phyloP scores from a whole-genome alignment of 1,140 invertebrate genomes.

The Tetraneura akinire region DNA sequence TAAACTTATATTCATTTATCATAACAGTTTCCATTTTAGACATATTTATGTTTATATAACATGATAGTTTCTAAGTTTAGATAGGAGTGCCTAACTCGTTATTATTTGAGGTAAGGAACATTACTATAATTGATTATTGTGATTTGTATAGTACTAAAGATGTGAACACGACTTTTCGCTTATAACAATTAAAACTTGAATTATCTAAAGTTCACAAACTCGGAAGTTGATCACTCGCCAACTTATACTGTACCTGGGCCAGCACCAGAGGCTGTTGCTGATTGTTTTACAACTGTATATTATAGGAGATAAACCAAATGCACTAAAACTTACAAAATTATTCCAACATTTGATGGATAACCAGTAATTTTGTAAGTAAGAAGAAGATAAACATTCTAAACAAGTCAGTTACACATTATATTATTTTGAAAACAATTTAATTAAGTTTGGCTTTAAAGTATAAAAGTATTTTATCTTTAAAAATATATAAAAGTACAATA shows the following conservation, averaged over 20 bases:
- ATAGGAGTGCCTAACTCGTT: background rate
- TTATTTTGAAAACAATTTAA: background rate
- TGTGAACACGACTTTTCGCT: slow-evolving; percentile 40
- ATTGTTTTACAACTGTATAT: slow-evolving; percentile 36
- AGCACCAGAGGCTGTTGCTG: background rate
- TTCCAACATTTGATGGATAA: slow-evolving; percentile 14
- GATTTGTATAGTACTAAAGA: slow-evolving; percentile 23
- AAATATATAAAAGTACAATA: too few species aligned
- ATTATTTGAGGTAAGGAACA: background rate
- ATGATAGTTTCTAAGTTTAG: background rate
- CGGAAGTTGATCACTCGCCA: slow-evolving; percentile 36
- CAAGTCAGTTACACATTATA: background rate
- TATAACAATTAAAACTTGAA: slow-evolving; percentile 50
- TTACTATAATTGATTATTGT: slow-evolving; percentile 41
- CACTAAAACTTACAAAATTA: slow-evolving; percentile 16
- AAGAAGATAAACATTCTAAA: background rate
- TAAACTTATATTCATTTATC: background rate
- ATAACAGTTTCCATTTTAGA: background rate
- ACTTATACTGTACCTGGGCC: background rate
- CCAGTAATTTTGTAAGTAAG: background rate
- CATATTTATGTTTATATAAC: background rate
- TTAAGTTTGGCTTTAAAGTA: too few species aligned
- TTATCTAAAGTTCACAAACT: slow-evolving; percentile 43
- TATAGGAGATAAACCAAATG: slow-evolving; percentile 1
- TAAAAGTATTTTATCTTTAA: too few species aligned